A percentile compares a stretch with the other conserved stretches of the same genome.
phyloP scores from a whole-genome alignment of 2,888 invertebrate genomes.

The Pterobdella sp. region DNA sequence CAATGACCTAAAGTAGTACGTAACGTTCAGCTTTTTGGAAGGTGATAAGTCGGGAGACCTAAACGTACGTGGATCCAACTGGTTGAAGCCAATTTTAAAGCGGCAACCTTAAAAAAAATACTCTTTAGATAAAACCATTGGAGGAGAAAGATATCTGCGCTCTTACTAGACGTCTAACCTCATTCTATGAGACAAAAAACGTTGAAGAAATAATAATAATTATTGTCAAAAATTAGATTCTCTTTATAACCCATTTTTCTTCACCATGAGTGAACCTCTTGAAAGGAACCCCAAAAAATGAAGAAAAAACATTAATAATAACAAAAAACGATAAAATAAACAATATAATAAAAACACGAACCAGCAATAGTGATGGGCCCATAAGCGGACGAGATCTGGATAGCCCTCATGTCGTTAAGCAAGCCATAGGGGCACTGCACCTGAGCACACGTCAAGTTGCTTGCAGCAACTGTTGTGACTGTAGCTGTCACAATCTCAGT shows the following conservation, averaged over 20 bases:
- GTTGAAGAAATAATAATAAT: too few relatives aligned
- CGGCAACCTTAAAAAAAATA: neutral
- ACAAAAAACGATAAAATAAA: neutral
- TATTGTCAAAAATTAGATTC: neutral
- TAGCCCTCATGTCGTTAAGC: conserved; percentile 21
- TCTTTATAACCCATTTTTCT: too few relatives aligned
- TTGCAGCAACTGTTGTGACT: too few relatives aligned
- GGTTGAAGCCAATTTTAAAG: too few relatives aligned
- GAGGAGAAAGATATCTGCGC: too few relatives aligned
- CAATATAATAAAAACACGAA: neutral
- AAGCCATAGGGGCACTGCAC: conserved; percentile 17
- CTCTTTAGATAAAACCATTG: neutral
- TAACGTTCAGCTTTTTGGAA: too few relatives aligned
- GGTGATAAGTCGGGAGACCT: too few relatives aligned
- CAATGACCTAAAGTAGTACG: too few relatives aligned
- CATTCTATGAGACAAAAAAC: too few relatives aligned
- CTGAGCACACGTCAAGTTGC: too few relatives aligned
- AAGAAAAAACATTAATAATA: neutral
- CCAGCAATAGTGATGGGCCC: neutral
- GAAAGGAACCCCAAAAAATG: neutral
- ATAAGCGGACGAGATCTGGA: neutral
- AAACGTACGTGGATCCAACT: neutral
- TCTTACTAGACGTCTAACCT: neutral
- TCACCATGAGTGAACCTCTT: too few relatives aligned
- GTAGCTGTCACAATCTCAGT: too few relatives aligned